phyloP scores from a whole-genome alignment of 2,113 vertebrate species.

The Chinchilla lanigera region DNA sequence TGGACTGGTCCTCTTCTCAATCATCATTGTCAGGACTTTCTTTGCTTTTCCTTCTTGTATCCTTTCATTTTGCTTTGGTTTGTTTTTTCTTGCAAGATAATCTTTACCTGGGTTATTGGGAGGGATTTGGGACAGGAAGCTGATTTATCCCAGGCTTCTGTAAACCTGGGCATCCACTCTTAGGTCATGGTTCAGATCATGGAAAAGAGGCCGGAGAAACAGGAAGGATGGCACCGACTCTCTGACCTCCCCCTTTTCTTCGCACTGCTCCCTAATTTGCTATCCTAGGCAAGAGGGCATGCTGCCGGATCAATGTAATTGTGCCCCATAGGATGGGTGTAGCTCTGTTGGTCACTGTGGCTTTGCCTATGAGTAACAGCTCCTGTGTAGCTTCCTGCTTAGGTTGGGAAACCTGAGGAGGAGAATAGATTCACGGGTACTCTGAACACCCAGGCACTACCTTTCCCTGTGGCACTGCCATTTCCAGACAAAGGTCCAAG shows the following conservation, averaged over 20 bases:
- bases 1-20: background rate
- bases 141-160: background rate
- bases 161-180: background rate
- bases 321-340: fast-evolving
- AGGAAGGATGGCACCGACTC: background rate
- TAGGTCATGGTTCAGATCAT: background rate
- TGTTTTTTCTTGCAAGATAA: background rate
- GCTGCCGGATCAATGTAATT: fast-evolving
- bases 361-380: background rate
- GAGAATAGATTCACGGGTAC: background rate
- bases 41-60: background rate
- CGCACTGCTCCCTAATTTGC: background rate
- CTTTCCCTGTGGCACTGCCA: no score
- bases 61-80: background rate
- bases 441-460: fast-evolving
- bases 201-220: background rate
- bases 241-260: no score
- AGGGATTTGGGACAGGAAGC: background rate
- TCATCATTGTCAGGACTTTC: background rate
- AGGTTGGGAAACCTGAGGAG: background rate
- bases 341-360: background rate
- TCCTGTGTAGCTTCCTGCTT: background rate
- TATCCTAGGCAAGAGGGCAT: background rate
- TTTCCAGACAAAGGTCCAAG: no score
- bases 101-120: background rate